Percentiles rank a stretch among this genome's conserved stretches.
Conservation (phyloP, 2,888 invertebrate species). For the Campoplex nolae region DNA sequence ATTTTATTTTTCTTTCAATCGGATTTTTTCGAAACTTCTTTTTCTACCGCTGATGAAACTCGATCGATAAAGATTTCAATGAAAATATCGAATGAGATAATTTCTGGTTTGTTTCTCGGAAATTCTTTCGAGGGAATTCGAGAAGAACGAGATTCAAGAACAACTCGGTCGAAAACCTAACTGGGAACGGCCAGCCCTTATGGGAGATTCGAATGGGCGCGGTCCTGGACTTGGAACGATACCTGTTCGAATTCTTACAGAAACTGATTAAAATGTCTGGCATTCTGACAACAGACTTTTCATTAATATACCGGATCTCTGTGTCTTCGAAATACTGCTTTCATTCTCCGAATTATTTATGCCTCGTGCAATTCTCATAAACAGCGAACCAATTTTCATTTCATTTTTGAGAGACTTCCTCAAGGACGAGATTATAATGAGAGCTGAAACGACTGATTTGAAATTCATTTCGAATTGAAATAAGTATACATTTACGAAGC, state of each 20-base stretch:
- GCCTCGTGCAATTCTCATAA: background rate
- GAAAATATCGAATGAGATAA: background rate
- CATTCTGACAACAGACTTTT: background rate
- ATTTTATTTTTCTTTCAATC: no score
- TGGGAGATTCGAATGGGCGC: background rate
- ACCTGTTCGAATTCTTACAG: background rate
- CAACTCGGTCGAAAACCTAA: background rate
- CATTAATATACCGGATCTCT: background rate
- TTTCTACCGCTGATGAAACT: background rate
- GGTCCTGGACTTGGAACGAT: slow-evolving; percentile 6
- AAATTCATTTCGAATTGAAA: no score
- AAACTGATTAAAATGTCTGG: background rate
- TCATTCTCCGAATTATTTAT: background rate
- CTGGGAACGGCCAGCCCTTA: background rate
- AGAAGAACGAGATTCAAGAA: background rate
- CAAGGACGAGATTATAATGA: no score
- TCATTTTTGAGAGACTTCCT: no score
- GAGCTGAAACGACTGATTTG: no score
- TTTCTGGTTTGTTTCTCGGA: background rate
- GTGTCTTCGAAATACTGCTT: background rate
- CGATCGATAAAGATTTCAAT: background rate
- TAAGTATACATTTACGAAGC: no score
- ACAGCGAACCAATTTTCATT: background rate
- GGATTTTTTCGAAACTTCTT: background rate
- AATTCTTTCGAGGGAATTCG: background rate